Conservation (phyloP, 2,113 vertebrate genomes). For the Bombycilla garrulus region DNA sequence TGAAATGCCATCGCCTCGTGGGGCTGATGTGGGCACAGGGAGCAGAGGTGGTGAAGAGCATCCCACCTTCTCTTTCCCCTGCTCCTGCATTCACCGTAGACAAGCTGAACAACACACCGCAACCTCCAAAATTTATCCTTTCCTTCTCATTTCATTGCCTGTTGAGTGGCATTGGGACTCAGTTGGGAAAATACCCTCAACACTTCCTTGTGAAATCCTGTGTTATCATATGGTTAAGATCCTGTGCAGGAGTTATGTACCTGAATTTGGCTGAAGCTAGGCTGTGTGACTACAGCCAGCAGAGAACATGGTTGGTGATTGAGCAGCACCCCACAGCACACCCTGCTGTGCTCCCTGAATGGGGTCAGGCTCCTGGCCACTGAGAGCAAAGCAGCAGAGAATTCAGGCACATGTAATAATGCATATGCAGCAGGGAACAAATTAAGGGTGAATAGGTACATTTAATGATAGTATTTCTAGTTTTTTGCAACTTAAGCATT, state of each 20-base stretch:
- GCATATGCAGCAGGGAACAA: neutral
- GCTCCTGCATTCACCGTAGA: fast-evolving
- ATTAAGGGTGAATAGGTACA: neutral
- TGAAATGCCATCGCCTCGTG: fast-evolving
- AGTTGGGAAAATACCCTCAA: neutral
- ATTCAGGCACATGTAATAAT: neutral
- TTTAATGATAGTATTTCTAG: neutral
- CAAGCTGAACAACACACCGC: fast-evolving
- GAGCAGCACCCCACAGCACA: neutral
- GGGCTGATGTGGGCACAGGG: fast-evolving
- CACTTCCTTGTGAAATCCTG: neutral
- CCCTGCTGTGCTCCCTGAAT: neutral
- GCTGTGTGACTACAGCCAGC: neutral
- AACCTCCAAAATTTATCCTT: neutral
- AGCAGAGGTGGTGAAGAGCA: neutral
- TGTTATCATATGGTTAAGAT: neutral
- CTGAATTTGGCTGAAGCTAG: neutral
- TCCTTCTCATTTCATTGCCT: fast-evolving
- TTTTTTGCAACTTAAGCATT: neutral
- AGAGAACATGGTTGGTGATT: neutral
- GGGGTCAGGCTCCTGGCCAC: neutral
- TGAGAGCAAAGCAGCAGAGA: neutral
- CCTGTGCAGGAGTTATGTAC: fast-evolving
- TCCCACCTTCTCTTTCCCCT: fast-evolving
- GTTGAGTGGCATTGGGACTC: fast-evolving